phyloP scores from a whole-genome alignment of 2,888 invertebrate species.

The Drosophila paracracens region DNA sequence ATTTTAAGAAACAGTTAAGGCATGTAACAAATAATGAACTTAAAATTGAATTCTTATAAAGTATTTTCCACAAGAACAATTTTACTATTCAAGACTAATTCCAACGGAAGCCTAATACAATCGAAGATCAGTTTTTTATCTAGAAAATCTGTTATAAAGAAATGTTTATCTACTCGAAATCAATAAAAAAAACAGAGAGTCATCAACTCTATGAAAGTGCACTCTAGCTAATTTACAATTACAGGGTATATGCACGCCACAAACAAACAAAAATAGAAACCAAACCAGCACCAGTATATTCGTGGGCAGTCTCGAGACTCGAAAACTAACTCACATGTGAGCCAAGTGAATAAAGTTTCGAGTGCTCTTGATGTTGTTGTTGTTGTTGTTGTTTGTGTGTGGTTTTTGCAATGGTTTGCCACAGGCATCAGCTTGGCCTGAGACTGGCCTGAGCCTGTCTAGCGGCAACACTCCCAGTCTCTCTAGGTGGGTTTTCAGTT shows the following conservation, averaged over 20 bases:
- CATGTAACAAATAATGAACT: neutral
- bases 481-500: conserved; percentile 24
- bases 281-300: conserved; percentile 11
- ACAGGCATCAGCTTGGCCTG: conserved; percentile 4
- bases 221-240: neutral
- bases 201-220: neutral
- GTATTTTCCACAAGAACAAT: neutral
- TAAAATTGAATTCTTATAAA: neutral
- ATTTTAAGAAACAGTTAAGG: neutral
- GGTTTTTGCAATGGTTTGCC: neutral
- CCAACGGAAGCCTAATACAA: too few species aligned
- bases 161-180: neutral
- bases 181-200: neutral
- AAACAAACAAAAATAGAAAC: neutral
- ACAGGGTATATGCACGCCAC: conserved; percentile 1
- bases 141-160: too few species aligned
- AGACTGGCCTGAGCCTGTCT: conserved; percentile 53
- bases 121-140: neutral
- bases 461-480: conserved; percentile 60
- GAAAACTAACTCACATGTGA: conserved; percentile 41
- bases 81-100: neutral
- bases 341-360: conserved; percentile 61
- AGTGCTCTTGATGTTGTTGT: conserved; percentile 56
- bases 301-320: conserved; percentile 36
- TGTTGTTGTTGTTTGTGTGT: conserved; percentile 1